Conservation (phyloP, 2,797 vertebrate genomes). For the Ibycter americanus region DNA sequence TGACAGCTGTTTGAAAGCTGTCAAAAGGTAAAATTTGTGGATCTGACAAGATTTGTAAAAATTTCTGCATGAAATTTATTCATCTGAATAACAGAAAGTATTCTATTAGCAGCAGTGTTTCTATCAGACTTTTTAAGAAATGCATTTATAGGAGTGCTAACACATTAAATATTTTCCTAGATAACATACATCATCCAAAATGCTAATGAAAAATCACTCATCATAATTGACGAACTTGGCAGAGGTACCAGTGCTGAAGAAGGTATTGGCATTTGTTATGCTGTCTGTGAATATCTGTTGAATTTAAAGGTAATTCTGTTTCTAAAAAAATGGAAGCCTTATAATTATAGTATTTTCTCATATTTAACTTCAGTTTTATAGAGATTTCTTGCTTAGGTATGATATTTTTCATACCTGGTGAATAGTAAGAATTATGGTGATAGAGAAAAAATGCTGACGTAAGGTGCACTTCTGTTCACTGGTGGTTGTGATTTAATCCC, state of each 20-base stretch:
- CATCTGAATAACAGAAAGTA: background rate
- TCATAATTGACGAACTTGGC: conserved; percentile 96
- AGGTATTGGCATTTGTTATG: conserved; percentile 95
- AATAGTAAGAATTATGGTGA: background rate
- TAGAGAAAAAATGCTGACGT: background rate
- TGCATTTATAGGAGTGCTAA: conserved; percentile 27
- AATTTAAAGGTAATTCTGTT: conserved; percentile 85
- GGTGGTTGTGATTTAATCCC: background rate
- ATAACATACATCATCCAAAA: conserved; percentile 95
- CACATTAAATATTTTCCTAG: conserved; percentile 74
- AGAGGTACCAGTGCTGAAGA: conserved; percentile 96
- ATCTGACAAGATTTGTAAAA: background rate
- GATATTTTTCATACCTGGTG: background rate
- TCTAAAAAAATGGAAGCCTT: background rate
- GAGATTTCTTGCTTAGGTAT: background rate
- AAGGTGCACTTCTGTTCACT: background rate
- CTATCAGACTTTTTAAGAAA: background rate
- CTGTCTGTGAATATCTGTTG: conserved; percentile 93
- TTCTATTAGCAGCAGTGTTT: background rate
- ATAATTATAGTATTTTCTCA: background rate
- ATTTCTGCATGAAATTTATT: conserved; percentile 14
- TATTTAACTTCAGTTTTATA: background rate
- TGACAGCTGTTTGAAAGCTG: background rate
- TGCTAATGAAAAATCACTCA: conserved; percentile 89
- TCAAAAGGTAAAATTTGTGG: background rate